Conservation (phyloP, 2,888 invertebrate species). For the Acanthacorydalis orientalis region DNA sequence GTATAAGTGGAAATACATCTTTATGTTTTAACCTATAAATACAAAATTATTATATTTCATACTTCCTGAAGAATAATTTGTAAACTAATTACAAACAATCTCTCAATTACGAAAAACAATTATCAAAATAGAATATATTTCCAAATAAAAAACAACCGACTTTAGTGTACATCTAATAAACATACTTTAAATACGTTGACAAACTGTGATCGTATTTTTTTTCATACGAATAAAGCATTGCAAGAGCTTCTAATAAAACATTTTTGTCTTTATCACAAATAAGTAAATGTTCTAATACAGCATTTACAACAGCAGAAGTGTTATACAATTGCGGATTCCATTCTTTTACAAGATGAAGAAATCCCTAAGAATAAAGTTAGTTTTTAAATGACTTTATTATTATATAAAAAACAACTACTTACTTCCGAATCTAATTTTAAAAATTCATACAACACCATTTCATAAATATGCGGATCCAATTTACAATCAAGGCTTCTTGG, state of each 20-base stretch:
- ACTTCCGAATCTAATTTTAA: slow-evolving; percentile 62
- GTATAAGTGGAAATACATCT: slow-evolving; percentile 79
- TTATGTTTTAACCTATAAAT: slow-evolving; percentile 55
- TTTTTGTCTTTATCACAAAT: slow-evolving; percentile 52
- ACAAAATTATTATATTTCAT: neutral
- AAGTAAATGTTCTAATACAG: slow-evolving; percentile 64
- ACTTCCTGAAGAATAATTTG: too few species aligned
- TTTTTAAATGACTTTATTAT: neutral
- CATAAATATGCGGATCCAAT: slow-evolving; percentile 73
- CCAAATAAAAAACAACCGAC: neutral
- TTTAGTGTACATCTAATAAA: slow-evolving; percentile 8
- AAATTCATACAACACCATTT: slow-evolving; percentile 87
- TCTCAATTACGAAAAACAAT: slow-evolving; percentile 1
- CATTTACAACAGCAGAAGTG: slow-evolving; percentile 68
- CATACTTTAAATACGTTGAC: slow-evolving; percentile 71
- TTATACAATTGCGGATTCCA: slow-evolving; percentile 78
- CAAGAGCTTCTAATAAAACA: slow-evolving; percentile 69
- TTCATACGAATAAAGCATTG: slow-evolving; percentile 74
- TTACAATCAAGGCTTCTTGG: slow-evolving; percentile 56
- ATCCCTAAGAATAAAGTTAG: slow-evolving; percentile 35
- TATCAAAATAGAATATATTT: neutral
- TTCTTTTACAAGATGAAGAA: slow-evolving; percentile 67
- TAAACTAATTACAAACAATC: too few species aligned
- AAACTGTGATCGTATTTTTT: slow-evolving; percentile 83
- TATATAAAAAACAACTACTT: slow-evolving; percentile 9